A percentile compares a stretch with the other conserved stretches of the same genome.
phyloP scores from a whole-genome alignment of 1,140 invertebrate species.

The Diorhabda carinulata region DNA sequence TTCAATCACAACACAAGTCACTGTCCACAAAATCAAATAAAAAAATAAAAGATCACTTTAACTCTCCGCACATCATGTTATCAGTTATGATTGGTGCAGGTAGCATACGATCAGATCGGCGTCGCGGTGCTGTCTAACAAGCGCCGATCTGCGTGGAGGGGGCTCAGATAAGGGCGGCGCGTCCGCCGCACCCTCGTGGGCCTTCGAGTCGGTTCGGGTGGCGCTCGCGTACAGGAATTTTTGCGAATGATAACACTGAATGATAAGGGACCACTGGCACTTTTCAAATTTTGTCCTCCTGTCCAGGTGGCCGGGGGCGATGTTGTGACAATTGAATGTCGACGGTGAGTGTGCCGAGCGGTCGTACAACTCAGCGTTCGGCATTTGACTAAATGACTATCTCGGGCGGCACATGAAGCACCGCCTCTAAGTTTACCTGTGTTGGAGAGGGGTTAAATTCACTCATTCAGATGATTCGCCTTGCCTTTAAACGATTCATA shows the following conservation, averaged over 20 bases:
- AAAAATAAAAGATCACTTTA: constrained; percentile 19
- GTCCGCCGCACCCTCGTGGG: constrained; percentile 42
- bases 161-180: constrained; percentile 45
- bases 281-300: constrained; percentile 13
- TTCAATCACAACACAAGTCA: constrained; percentile 36
- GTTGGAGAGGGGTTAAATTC: constrained; percentile 31
- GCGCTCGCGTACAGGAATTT: constrained; percentile 34
- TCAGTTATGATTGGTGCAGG: constrained; percentile 42
- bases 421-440: constrained; percentile 45
- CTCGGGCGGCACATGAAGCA: constrained; percentile 37
- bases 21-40: constrained; percentile 22
- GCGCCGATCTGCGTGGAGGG: constrained; percentile 41
- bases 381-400: constrained; percentile 46
- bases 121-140: constrained; percentile 46
- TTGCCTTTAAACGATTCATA: constrained; percentile 37
- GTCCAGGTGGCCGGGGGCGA: constrained; percentile 15
- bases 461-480: constrained; percentile 34
- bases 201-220: constrained; percentile 37
- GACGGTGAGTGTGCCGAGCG: constrained; percentile 34
- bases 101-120: constrained; percentile 41
- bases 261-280: constrained; percentile 7
- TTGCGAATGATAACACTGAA: constrained; percentile 16
- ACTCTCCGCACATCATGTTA: constrained; percentile 37
- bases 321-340: constrained; percentile 25
- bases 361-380: constrained; percentile 35